Conservation (phyloP, 2,797 vertebrate species). For the Adrianichthys oophorus region DNA sequence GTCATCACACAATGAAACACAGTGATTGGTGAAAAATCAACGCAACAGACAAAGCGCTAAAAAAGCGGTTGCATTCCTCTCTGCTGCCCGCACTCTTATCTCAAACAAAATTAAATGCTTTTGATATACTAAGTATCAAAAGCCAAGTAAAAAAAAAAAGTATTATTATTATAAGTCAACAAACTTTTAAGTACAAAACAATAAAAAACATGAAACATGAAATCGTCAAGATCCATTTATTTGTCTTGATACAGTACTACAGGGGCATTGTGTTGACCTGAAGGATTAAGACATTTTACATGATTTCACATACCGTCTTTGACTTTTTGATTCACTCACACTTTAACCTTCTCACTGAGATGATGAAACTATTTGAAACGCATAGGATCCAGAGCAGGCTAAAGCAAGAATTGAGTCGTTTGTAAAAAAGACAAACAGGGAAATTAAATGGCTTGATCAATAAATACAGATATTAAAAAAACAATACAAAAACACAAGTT, state of each 20-base stretch:
- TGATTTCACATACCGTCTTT: conserved; percentile 49
- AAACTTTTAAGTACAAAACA: conserved; percentile 24
- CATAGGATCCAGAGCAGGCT: conserved; percentile 47
- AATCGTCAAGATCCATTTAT: conserved; percentile 79
- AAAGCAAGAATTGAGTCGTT: conserved; percentile 56
- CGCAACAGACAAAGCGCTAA: too few relatives aligned
- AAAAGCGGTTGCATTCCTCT: too few relatives aligned
- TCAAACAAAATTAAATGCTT: too few relatives aligned
- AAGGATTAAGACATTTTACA: conserved; percentile 67
- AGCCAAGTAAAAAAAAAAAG: too few relatives aligned
- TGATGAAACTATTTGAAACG: conserved; percentile 51
- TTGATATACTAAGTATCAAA: too few relatives aligned
- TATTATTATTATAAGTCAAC: neutral
- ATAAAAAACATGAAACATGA: neutral
- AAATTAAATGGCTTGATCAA: conserved; percentile 98
- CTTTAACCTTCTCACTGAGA: conserved; percentile 53
- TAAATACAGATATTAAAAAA: conserved; percentile 92
- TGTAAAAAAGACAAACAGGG: conserved; percentile 72
- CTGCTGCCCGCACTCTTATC: too few relatives aligned
- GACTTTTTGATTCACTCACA: conserved; percentile 33
- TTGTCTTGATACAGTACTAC: conserved; percentile 78
- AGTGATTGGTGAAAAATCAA: too few relatives aligned
- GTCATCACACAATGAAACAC: too few relatives aligned
- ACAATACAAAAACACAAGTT: conserved; percentile 56
- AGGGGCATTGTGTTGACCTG: conserved; percentile 66